Conservation (phyloP, 1,140 invertebrate genomes). For the Euura lappo region DNA sequence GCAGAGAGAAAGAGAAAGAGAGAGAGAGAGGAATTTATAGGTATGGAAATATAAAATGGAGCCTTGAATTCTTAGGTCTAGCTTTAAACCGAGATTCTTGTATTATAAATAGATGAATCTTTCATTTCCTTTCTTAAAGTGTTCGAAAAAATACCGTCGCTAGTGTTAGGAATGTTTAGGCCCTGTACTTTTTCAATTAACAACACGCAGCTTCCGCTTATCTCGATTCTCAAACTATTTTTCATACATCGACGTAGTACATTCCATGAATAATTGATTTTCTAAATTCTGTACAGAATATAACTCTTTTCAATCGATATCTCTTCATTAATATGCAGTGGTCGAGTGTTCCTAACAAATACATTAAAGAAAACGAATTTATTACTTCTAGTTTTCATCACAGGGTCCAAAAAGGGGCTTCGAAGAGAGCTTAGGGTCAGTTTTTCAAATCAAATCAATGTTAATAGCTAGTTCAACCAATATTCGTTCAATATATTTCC, state of each 20-base stretch:
- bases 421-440: constrained; percentile 18
- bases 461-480: not conserved
- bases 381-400: constrained; percentile 25
- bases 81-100: not conserved
- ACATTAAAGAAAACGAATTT: constrained; percentile 2
- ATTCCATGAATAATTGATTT: too few relatives aligned
- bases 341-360: constrained; percentile 11
- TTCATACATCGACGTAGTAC: not conserved
- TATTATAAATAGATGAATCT: not conserved
- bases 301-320: not conserved
- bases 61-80: not conserved
- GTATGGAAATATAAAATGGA: not conserved
- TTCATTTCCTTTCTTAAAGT: not conserved
- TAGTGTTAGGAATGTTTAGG: constrained; percentile 2
- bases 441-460: constrained; percentile 10
- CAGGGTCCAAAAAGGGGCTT: constrained; percentile 25
- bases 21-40: too few relatives aligned
- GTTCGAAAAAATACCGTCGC: not conserved
- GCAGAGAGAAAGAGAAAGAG: not conserved
- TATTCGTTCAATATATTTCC: too few relatives aligned
- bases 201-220: not conserved
- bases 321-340: not conserved
- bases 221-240: not conserved
- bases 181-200: not conserved
- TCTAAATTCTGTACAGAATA: not conserved